Percentiles rank a stretch among this genome's conserved stretches.
Conservation (phyloP, 2,888 invertebrate genomes). For the Saturnia pavonia region DNA sequence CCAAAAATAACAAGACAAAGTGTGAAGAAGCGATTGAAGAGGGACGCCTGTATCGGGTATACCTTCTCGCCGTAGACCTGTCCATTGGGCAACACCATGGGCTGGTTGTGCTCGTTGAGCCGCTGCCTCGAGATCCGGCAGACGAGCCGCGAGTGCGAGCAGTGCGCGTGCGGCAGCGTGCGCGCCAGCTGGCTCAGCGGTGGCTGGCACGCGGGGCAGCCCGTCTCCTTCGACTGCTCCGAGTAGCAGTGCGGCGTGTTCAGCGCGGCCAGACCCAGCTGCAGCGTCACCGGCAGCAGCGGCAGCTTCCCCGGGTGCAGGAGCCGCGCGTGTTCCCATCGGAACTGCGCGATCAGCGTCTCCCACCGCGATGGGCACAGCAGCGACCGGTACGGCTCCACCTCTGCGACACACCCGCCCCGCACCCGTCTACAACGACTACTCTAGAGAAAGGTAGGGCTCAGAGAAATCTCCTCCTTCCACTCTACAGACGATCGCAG, state of each 20-base stretch:
- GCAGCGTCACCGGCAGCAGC: conserved; percentile 94
- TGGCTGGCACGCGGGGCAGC: conserved; percentile 96
- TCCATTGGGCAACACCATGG: conserved; percentile 99
- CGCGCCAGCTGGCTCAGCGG: conserved; percentile 93
- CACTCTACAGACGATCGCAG: too few relatives aligned
- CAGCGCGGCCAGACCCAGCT: conserved; percentile 95
- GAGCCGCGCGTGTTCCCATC: conserved; percentile 95
- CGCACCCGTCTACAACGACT: too few relatives aligned
- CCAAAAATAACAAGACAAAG: too few relatives aligned
- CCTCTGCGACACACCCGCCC: conserved; percentile 64
- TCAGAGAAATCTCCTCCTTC: too few relatives aligned
- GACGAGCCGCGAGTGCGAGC: conserved; percentile 96
- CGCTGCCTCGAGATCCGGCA: conserved; percentile 95
- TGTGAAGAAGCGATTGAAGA: neutral
- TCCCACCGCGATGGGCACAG: conserved; percentile 89
- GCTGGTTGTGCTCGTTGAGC: conserved; percentile 98
- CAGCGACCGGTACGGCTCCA: conserved; percentile 87
- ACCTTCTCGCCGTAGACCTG: conserved; percentile 97
- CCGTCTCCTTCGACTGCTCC: conserved; percentile 79
- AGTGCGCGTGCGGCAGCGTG: conserved; percentile 96
- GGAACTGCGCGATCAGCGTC: conserved; percentile 93
- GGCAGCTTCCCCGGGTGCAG: conserved; percentile 96
- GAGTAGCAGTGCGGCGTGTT: conserved; percentile 87
- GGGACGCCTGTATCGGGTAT: neutral
- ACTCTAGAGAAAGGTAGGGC: too few relatives aligned